These are phyloP conservation scores for Turnix velox DNA, from an alignment of 2,113 vertebrate species.

Conservation along the genomic window DNA sequence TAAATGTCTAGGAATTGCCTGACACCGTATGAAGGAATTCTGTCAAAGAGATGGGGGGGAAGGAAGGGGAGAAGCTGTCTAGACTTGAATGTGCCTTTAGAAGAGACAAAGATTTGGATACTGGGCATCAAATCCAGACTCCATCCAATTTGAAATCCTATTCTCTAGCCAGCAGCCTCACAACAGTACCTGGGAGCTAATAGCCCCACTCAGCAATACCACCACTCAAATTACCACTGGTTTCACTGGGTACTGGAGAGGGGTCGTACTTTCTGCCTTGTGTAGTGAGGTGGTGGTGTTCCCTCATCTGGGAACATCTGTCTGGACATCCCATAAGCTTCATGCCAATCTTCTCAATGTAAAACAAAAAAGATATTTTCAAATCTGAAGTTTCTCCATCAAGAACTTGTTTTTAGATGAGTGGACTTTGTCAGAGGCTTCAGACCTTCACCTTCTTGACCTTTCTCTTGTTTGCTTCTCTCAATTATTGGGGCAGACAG, in stretches of 20 bases:
- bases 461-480: no score
- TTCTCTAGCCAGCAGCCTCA: background rate
- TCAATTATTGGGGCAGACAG: no score
- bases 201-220: background rate
- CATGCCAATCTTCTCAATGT: no score
- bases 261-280: background rate
- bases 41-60: background rate
- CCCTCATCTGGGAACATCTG: background rate
- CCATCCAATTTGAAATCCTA: background rate
- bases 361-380: no score
- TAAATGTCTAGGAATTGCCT: background rate
- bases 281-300: background rate
- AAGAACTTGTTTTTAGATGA: no score
- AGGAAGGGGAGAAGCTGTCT: background rate
- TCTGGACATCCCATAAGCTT: no score
- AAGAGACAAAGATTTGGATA: background rate
- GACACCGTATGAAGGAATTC: background rate
- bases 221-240: background rate
- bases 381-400: no score
- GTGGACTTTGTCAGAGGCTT: no score
- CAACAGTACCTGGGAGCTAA: background rate
- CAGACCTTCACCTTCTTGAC: no score
- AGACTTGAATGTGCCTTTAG: background rate
- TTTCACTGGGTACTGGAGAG: background rate
- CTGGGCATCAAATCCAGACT: background rate